Percentiles rank a stretch among this genome's conserved stretches.
Conservation (phyloP, 2,797 vertebrate genomes). For the Bryconaethiops microstoma region DNA sequence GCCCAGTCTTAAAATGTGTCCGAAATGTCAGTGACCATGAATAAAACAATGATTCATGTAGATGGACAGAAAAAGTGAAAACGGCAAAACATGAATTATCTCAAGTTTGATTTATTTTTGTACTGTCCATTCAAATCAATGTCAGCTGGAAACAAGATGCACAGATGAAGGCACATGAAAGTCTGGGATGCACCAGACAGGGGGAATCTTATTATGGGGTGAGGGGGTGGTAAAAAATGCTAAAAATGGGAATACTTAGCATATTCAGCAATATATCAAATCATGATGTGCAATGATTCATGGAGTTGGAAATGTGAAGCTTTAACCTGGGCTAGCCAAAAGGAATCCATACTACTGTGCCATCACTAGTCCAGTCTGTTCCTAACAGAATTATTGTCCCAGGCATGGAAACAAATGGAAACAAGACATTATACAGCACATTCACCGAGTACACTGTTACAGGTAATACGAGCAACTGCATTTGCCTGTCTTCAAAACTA, state of each 20-base stretch:
- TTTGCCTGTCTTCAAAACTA: constrained; percentile 5
- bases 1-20: background rate
- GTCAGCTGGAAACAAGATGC: constrained; percentile 60
- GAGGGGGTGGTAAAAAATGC: background rate
- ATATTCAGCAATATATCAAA: constrained; percentile 6
- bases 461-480: background rate
- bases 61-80: constrained; percentile 52
- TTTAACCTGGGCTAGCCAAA: constrained; percentile 10
- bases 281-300: background rate
- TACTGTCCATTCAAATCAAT: constrained; percentile 76
- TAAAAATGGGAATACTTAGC: background rate
- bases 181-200: constrained; percentile 40
- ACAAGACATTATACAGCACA: constrained; percentile 9
- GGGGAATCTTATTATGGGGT: background rate
- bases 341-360: background rate
- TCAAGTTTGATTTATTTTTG: constrained; percentile 81
- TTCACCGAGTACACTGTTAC: background rate
- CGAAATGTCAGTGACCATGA: background rate
- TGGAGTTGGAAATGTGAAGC: background rate
- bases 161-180: constrained; percentile 79
- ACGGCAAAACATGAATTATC: constrained; percentile 63
- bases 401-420: background rate
- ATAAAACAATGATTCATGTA: constrained; percentile 39
- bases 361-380: background rate
- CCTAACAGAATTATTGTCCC: background rate